Evolutionary conservation across 1,140 invertebrate genomes (phyloP), one percentile per base, ranked within the genome.

Genomic region (Drosophila sulfurigaster): DNA sequence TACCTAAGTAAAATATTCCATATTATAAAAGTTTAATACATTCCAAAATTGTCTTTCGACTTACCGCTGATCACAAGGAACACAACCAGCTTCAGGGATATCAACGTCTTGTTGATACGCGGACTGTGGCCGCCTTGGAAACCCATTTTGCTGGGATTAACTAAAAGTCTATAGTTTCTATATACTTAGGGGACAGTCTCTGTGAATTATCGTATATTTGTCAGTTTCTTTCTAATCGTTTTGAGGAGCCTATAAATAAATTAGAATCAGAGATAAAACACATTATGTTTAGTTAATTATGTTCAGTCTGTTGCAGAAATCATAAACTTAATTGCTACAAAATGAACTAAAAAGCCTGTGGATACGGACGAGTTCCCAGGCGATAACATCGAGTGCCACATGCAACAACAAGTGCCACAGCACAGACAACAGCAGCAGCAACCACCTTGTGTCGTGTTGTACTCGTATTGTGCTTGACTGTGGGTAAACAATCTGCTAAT

Each of bases 1-100:
- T 92, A 66, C 95, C 96, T 97, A 32, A 25, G 20, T 25, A 25
- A 3, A 3, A 25, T 38, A 38, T 38, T 38, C 6, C 6, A 38
- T 38, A 10, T 38, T 10, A 20, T 5, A 20, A n/a, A 16, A 15
- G 3, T 25, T 25, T 13, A 54, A 15, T 0, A 7, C 13, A 8
- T 35, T 7, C 3, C 4, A 3, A 2, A 54, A 3, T 11, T 8
- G 4, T 3, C 1, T 5, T 28, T 25, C 11, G 4, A 85, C 91
- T 85, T 62, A 92, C 91, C 91, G 65, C 78, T 91, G 5, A 92
- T 85, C 7, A 92, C 91, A 8, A 92, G 83, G 41, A 92, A 92
- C 1, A 90, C 79, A 1, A 92, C 88, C 30, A 92, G 58, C 68
- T 92, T 92, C 3, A 92, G 70, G 49, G 91, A 82, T 20, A 92